These are phyloP conservation scores for Chrysomallon squamiferum DNA, from an alignment of 1,140 invertebrate genomes.

Conservation along the genomic window DNA sequence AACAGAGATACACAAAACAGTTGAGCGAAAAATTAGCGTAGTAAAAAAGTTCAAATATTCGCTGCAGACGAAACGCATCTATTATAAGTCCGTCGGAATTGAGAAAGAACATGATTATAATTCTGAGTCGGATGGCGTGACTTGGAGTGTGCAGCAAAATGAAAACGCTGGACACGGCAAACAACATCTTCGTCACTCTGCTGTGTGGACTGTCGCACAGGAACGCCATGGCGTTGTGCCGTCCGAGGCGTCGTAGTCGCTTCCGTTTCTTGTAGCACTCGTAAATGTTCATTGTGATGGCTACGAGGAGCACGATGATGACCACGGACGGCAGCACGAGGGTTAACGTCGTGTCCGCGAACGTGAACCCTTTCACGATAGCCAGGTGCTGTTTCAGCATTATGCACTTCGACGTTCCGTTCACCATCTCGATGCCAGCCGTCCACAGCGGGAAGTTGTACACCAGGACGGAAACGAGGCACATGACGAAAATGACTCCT, in stretches of 20 bases:
- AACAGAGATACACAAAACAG: slow-evolving; percentile 77
- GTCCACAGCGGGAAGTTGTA: slow-evolving; percentile 35
- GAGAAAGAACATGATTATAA: slow-evolving; percentile 34
- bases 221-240: neutral
- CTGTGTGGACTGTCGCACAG: slow-evolving; percentile 9
- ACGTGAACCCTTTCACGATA: slow-evolving; percentile 15
- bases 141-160: slow-evolving; percentile 79
- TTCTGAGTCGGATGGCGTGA: slow-evolving; percentile 56
- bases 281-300: slow-evolving; percentile 10
- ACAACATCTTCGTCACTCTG: slow-evolving; percentile 59
- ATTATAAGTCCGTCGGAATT: neutral
- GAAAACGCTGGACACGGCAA: slow-evolving; percentile 81
- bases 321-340: slow-evolving; percentile 17
- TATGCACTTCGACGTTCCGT: slow-evolving; percentile 5
- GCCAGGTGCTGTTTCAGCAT: neutral
- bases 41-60: slow-evolving; percentile 70
- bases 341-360: slow-evolving; percentile 24
- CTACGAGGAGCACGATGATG: slow-evolving; percentile 14
- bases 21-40: slow-evolving; percentile 85
- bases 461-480: slow-evolving; percentile 25
- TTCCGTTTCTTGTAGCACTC: slow-evolving; percentile 18
- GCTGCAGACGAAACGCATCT: slow-evolving; percentile 64
- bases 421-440: neutral
- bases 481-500: slow-evolving; percentile 26
- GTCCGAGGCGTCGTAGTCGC: slow-evolving; percentile 15